Evolutionary conservation across 2,113 vertebrate genomes (phyloP).

Genomic region (Rostratula benghalensis): DNA sequence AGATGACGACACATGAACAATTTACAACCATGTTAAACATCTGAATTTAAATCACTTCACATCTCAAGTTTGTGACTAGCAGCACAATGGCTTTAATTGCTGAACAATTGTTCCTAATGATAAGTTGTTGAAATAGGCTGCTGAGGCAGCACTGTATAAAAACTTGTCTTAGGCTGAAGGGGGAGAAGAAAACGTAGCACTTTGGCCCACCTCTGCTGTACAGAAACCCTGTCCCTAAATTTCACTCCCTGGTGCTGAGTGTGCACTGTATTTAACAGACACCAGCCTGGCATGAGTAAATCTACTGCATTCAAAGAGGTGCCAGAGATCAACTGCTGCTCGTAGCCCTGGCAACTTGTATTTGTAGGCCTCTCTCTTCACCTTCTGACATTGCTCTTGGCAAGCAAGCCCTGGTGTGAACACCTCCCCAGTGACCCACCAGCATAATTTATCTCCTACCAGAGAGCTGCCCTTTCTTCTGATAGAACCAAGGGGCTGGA

Average conservation of each 20-base stretch:
- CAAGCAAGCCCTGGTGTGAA: not conserved
- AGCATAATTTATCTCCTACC: not conserved
- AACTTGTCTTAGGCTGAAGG: not conserved
- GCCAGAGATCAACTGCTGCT: rapidly evolving
- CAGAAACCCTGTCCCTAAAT: not conserved
- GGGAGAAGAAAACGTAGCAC: not conserved
- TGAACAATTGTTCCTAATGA: not conserved
- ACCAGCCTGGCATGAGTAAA: not conserved
- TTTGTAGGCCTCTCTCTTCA: not conserved
- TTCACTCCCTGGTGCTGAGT: not conserved
- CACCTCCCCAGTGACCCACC: rapidly evolving
- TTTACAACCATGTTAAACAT: not conserved
- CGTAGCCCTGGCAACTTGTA: not conserved
- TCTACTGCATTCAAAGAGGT: not conserved
- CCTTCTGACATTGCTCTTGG: not conserved
- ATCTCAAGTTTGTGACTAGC: not conserved
- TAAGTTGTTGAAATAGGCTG: not conserved
- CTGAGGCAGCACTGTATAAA: not conserved
- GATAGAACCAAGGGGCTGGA: not conserved
- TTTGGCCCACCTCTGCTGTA: not conserved
- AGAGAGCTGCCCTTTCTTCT: not conserved
- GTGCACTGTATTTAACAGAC: rapidly evolving
- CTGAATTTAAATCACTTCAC: not conserved
- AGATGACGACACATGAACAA: not conserved
- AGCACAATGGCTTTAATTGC: not conserved